Percentiles rank a stretch among this genome's conserved stretches.
Evolutionary conservation across 2,113 vertebrate species (phyloP).

Genomic region (Paratilapia polleni): DNA sequence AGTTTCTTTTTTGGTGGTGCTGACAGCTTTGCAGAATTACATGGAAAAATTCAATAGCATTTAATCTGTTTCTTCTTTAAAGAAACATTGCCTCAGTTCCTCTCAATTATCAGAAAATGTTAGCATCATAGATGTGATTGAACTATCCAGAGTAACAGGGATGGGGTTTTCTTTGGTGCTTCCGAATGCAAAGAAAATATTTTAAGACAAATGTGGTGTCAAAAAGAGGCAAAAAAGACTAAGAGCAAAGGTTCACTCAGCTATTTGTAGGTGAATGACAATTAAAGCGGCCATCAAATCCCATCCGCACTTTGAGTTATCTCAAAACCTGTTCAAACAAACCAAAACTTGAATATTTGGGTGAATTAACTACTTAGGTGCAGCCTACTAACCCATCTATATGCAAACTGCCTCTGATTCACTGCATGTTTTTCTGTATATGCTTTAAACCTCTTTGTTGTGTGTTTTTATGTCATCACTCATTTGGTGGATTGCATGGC

Average conservation of each 20-base stretch:
- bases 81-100: too few relatives aligned
- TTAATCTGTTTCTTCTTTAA: neutral
- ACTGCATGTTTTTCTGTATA: conserved; percentile 52
- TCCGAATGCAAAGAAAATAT: neutral
- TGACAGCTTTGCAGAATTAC: too few relatives aligned
- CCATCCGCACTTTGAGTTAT: neutral
- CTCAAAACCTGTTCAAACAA: neutral
- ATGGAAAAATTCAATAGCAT: too few relatives aligned
- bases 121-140: too few relatives aligned
- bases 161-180: neutral
- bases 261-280: neutral
- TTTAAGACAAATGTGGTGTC: neutral
- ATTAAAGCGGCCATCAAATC: neutral
- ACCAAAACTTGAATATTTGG: neutral
- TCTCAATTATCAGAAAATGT: too few relatives aligned
- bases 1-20: neutral
- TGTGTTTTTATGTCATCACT: conserved; percentile 40
- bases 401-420: neutral
- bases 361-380: neutral
- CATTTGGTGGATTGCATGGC: conserved; percentile 61
- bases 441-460: conserved; percentile 38
- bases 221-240: neutral
- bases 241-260: too few relatives aligned
- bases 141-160: too few relatives aligned
- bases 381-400: conserved; percentile 53